A percentile compares a stretch with the other conserved stretches of the same genome.
These are phyloP conservation scores for Masnerella sp. DNA, from an alignment of 2,888 invertebrate genomes.

Conservation along the genomic window DNA sequence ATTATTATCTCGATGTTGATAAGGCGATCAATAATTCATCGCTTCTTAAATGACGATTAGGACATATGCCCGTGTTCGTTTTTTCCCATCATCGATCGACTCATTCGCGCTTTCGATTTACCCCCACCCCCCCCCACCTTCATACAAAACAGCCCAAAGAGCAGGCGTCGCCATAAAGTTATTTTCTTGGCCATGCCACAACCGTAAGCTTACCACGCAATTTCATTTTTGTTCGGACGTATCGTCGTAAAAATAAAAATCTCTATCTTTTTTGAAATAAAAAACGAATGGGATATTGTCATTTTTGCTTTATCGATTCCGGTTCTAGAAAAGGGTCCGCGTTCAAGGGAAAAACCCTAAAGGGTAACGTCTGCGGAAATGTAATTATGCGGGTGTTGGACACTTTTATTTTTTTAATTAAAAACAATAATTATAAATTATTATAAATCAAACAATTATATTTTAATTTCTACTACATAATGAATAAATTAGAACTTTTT, in stretches of 20 bases:
- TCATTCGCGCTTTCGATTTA: too few species aligned
- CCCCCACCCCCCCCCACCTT: too few species aligned
- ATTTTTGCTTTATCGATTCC: conserved; percentile 1
- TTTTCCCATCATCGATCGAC: conserved; percentile 16
- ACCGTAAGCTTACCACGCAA: conserved; percentile 16
- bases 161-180: conserved; percentile 9
- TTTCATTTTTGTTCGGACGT: conserved; percentile 16
- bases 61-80: conserved; percentile 2
- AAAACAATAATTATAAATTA: too few species aligned
- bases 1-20: conserved; percentile 33
- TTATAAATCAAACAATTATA: too few species aligned
- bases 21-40: conserved; percentile 38
- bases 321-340: too few species aligned
- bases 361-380: too few species aligned
- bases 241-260: conserved; percentile 21
- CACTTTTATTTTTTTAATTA: too few species aligned
- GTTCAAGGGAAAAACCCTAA: too few species aligned
- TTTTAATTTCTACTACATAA: too few species aligned
- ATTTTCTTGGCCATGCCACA: conserved; percentile 8
- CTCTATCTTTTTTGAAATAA: conserved; percentile 2
- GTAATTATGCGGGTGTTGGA: too few species aligned
- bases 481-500: too few species aligned
- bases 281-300: conserved; percentile 6
- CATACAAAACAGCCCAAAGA: conserved; percentile 1
- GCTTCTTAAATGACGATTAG: conserved; percentile 30